Evolutionary conservation across 2,113 vertebrate genomes (phyloP), one percentile per base, ranked within the genome.

Genomic region (Passer domesticus): DNA sequence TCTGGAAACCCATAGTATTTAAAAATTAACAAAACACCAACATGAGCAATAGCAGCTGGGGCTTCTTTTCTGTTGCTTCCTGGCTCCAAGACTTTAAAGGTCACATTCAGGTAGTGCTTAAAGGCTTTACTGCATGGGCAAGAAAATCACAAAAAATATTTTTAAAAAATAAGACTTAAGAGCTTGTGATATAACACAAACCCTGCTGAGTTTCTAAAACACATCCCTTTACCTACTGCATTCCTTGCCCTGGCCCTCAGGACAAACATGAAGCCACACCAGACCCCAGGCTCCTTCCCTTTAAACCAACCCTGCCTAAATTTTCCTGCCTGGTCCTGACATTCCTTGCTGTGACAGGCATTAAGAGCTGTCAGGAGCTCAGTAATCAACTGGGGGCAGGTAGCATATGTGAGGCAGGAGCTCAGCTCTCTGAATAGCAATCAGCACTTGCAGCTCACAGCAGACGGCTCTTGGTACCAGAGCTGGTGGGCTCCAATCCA

Each of bases 351-450:
- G 90, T 67, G 90, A 68, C 56, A 70, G 20, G 31, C n/a, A 53
- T 86, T 67, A 92, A 75, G 92, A 89, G 87, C 68, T 94, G 88
- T 81, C 92, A 95, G 58, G 23, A 94, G 27, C 77, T 66, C 68
- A 28, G 33, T 52, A 83, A 86, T 93, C 90, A 76, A 21, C 50
- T 3, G 37, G 46, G 83, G 52, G 44, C 83, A 94, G 86, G 64
- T n/a, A 88, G 50, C 56, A 50, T 13, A 52, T 3, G 4, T 7
- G 60, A 87, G 72, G 76, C 59, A 72, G 52, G 35, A 92, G 46
- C 69, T 94, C 33, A 72, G 31, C 76, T 87, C 75, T 77, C 76
- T 60, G 67, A 86, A 92, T 90, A 44, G 35, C 78, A 85, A 78
- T 63, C 50, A 82, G 62, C 8, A 16, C 62, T 63, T 80, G 46